Conservation (phyloP, 2,797 vertebrate genomes). For the Danio kyathit region DNA sequence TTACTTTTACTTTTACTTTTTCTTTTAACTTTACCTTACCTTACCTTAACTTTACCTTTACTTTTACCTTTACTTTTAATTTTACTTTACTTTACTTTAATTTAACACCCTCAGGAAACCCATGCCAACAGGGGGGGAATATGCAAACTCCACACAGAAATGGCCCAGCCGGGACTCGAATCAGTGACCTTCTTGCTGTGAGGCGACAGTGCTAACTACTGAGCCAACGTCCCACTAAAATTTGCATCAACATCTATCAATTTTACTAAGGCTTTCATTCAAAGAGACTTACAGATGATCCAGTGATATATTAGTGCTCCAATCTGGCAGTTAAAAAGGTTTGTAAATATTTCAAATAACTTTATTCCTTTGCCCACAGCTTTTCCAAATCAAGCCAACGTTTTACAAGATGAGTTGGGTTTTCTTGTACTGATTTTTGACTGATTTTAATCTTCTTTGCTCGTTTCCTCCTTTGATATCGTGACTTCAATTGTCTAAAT, state of each 20-base stretch:
- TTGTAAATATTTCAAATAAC: slow-evolving; percentile 34
- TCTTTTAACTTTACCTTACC: no score
- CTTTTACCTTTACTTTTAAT: no score
- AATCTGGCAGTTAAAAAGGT: slow-evolving; percentile 2
- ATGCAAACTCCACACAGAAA: no score
- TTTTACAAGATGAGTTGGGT: slow-evolving; percentile 25
- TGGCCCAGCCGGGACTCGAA: no score
- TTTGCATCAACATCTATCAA: neutral
- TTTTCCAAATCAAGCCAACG: slow-evolving; percentile 48
- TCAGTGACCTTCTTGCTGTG: no score
- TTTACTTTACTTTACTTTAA: no score
- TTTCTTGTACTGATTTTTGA: slow-evolving; percentile 41
- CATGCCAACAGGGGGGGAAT: neutral
- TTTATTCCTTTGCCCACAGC: slow-evolving; percentile 34
- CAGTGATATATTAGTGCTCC: neutral
- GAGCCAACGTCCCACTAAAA: no score
- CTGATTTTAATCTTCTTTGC: slow-evolving; percentile 52
- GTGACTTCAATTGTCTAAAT: slow-evolving; percentile 39
- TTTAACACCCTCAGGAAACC: no score
- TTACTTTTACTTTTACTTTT: no score
- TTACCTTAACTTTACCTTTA: no score
- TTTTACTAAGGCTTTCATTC: neutral
- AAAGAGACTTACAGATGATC: neutral
- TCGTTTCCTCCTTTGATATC: slow-evolving; percentile 5
- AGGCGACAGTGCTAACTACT: no score